Percentiles rank a stretch among this genome's conserved stretches.
phyloP scores from a whole-genome alignment of 2,797 vertebrate species.

The Chrosomus eos region DNA sequence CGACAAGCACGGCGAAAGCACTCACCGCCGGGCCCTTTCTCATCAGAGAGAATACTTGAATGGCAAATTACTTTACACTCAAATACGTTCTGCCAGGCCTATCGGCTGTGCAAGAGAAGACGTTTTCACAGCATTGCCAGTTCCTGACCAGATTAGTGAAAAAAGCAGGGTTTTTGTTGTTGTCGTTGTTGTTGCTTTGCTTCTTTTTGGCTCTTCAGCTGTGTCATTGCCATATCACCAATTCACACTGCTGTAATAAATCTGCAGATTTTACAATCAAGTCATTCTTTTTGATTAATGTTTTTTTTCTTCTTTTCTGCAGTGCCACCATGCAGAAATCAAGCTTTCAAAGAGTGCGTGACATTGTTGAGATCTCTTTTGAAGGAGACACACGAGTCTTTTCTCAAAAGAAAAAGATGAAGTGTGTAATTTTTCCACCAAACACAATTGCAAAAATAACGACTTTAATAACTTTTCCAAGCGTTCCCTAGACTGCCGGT shows the following conservation, averaged over 20 bases:
- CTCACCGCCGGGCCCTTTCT: conserved; percentile 44
- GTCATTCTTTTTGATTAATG: neutral
- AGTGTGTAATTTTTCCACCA: conserved; percentile 25
- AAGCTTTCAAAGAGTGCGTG: conserved; percentile 9
- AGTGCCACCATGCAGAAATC: neutral
- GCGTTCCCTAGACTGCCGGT: neutral
- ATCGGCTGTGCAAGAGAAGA: conserved; percentile 32
- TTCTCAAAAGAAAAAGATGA: neutral
- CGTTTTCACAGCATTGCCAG: conserved; percentile 37
- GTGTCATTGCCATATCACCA: neutral
- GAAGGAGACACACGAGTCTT: conserved; percentile 9
- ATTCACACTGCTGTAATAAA: neutral
- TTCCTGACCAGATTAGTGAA: conserved; percentile 33
- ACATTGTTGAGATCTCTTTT: conserved; percentile 27
- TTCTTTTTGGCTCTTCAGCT: neutral
- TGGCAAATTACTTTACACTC: conserved; percentile 53
- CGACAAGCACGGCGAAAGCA: conserved; percentile 41
- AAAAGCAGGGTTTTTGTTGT: neutral
- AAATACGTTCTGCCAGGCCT: conserved; percentile 46
- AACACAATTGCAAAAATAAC: conserved; percentile 25
- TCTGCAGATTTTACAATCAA: conserved; percentile 15
- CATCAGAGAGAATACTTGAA: conserved; percentile 56
- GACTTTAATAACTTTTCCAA: conserved; percentile 7
- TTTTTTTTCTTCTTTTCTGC: neutral
- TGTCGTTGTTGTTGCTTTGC: neutral